phyloP scores from a whole-genome alignment of 1,140 invertebrate species.

The Arctopsyche grandis region DNA sequence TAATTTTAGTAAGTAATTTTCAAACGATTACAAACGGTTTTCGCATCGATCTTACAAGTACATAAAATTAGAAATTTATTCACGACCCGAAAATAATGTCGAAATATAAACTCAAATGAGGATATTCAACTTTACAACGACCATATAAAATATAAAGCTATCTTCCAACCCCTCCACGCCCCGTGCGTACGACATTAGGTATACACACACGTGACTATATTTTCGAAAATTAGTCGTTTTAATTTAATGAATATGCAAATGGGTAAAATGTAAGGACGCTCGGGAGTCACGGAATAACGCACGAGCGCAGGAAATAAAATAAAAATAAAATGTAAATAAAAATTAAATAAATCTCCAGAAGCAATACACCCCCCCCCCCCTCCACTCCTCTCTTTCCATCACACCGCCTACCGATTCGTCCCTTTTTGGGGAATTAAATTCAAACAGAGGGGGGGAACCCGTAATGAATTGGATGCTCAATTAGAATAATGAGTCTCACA shows the following conservation, averaged over 20 bases:
- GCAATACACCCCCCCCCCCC: not conserved
- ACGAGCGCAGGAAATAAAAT: not conserved
- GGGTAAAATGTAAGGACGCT: not conserved
- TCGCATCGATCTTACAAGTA: too few relatives aligned
- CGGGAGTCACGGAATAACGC: not conserved
- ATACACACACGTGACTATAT: not conserved
- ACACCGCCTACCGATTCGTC: not conserved
- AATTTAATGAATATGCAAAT: conserved; percentile 25
- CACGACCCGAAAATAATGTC: too few relatives aligned
- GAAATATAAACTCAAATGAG: not conserved
- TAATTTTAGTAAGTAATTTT: too few relatives aligned
- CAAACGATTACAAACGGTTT: too few relatives aligned
- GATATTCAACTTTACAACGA: conserved; percentile 13
- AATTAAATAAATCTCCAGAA: not conserved
- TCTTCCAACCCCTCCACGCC: not conserved
- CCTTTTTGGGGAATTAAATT: conserved; percentile 29
- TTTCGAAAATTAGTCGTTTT: conserved; percentile 11
- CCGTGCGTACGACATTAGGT: not conserved
- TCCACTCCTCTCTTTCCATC: too few relatives aligned
- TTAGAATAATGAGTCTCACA: conserved; percentile 29
- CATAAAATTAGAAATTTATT: too few relatives aligned
- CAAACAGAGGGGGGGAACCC: not conserved
- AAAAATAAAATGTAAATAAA: not conserved
- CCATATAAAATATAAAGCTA: conserved; percentile 8
- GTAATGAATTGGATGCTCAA: conserved; percentile 23